Evolutionary conservation across 2,113 vertebrate genomes (phyloP), one percentile per base, ranked within the genome.

Genomic region (Centropristis striata): DNA sequence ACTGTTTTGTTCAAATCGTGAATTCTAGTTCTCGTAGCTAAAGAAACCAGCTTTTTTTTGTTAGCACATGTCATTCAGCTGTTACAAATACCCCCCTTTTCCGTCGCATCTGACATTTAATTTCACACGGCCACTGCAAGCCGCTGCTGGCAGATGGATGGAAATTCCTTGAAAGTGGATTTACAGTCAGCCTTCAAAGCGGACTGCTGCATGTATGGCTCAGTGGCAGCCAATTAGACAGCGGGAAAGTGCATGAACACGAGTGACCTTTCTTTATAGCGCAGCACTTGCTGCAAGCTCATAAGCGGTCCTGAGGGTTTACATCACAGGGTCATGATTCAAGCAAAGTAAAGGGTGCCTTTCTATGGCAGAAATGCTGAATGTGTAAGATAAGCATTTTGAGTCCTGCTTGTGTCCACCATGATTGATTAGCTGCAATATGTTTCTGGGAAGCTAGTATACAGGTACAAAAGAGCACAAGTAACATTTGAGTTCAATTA

Each of bases 161-260:
- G 55, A 64, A 14, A 74, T 87, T 77, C 67, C 64, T 78, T 81
- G 23, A 75, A 81, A 64, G 49, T 75, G 60, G 67, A 85, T 85
- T 79, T 81, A 65, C 41, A 80, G 68, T 54, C 64, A 67, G 51
- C 25, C 66, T 81, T 86, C 61, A 84, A 70, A 78, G 65, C 70
- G 76, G 36, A 27, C 1, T 13, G 37, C 27, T 55, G 55, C 39
- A 66, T 78, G 36, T 36, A 47, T 27, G 64, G 46, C 70, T 78
- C 69, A 53, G 0, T 54, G 49, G 37, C 64, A 70, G 57, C 75
- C 46, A 55, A 27, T 77, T 54, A 76, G 39, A 81, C 0, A 5
- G 7, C 25, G 28, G 23, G 44, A 28, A 32, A 68, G 8, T 64
- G 51, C 3, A 13, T 59, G 42, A 11, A 27, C 53, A 42, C 0